Conservation (phyloP, 2,888 invertebrate genomes). For the Nephrotoma guestfalica region DNA sequence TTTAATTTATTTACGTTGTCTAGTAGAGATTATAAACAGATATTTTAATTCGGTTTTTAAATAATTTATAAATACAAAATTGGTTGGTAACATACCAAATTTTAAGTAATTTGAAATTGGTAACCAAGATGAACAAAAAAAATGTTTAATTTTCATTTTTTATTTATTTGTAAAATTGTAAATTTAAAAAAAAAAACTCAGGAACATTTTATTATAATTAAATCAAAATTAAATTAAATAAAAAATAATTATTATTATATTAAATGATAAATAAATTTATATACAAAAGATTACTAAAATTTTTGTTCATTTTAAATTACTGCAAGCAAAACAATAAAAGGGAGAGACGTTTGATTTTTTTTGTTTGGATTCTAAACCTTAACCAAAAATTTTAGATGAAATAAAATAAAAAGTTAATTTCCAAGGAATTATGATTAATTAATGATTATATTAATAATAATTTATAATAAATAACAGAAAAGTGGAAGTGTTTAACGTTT, state of each 20-base stretch:
- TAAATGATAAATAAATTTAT: not conserved
- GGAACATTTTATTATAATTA: not conserved
- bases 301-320: not conserved
- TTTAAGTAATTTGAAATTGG: not conserved
- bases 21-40: not conserved
- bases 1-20: not conserved
- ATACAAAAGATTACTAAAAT: not conserved
- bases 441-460: not conserved
- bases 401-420: not conserved
- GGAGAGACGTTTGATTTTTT: not conserved
- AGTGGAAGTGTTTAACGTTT: not conserved
- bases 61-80: not conserved
- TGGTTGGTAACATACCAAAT: not conserved
- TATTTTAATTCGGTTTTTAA: not conserved
- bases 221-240: not conserved
- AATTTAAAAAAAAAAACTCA: not conserved
- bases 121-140: not conserved
- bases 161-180: not conserved
- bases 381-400: not conserved
- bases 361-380: not conserved
- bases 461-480: not conserved
- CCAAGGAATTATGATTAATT: not conserved
- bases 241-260: not conserved
- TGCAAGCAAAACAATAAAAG: not conserved
- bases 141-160: not conserved